Evolutionary conservation across 2,113 vertebrate species (phyloP).

Genomic region (Cygnus atratus): DNA sequence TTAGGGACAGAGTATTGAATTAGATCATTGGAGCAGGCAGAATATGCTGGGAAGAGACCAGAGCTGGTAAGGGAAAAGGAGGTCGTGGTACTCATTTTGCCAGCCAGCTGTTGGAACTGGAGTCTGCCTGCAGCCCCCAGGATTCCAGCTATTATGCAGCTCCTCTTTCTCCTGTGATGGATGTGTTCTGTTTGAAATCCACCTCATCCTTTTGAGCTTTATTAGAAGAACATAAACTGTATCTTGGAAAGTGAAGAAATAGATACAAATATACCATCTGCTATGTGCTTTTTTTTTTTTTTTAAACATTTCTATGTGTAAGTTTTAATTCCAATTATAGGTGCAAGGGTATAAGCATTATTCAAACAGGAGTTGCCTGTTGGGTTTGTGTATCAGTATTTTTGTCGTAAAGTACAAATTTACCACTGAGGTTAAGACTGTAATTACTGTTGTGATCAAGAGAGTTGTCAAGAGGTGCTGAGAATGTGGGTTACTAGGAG

Average conservation of each 20-base stretch:
- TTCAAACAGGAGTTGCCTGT: neutral
- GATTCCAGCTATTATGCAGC: neutral
- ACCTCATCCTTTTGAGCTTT: neutral
- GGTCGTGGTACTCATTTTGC: neutral
- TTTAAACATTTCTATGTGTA: neutral
- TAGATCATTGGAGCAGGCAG: neutral
- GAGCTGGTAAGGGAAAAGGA: neutral
- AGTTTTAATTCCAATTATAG: neutral
- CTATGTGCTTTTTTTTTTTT: neutral
- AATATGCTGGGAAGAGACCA: neutral
- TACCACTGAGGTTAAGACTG: neutral
- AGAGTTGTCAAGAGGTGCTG: neutral
- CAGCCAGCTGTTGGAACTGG: neutral
- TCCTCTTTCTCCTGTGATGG: neutral
- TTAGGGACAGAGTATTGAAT: neutral
- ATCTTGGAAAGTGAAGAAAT: neutral
- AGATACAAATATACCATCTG: too few relatives aligned
- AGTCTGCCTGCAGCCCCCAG: neutral
- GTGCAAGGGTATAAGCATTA: neutral
- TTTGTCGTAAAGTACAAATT: neutral
- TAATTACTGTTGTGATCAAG: neutral
- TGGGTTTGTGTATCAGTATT: neutral
- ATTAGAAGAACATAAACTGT: too few relatives aligned
- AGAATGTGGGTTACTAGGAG: neutral
- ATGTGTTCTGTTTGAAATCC: too few relatives aligned